phyloP scores from a whole-genome alignment of 2,888 invertebrate species.

The Cyclophora punctaria region DNA sequence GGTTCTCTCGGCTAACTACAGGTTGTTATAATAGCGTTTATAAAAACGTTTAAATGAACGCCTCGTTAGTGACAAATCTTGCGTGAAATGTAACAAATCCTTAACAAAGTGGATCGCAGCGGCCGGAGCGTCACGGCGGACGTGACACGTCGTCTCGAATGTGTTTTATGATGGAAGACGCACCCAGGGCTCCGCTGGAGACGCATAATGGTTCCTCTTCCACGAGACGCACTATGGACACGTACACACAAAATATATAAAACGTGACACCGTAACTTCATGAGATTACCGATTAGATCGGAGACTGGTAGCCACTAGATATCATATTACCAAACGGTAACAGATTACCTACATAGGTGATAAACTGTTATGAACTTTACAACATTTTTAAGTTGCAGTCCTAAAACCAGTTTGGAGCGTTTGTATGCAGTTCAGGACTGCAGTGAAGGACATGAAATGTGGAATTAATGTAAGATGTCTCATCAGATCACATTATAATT shows the following conservation, averaged over 20 bases:
- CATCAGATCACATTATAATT: conserved; percentile 56
- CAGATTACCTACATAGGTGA: not conserved
- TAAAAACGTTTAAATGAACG: conserved; percentile 14
- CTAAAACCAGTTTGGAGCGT: conserved; percentile 1
- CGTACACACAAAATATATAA: conserved; percentile 23
- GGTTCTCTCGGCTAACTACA: conserved; percentile 9
- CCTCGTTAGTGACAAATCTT: conserved; percentile 34
- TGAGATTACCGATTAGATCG: conserved; percentile 30
- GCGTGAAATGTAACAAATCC: conserved; percentile 58
- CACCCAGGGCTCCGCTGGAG: conserved; percentile 39
- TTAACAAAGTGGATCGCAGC: conserved; percentile 28
- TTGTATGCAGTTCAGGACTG: conserved; percentile 6
- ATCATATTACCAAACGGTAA: conserved; percentile 21
- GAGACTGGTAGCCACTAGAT: conserved; percentile 21
- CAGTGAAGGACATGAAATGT: not conserved
- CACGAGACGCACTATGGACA: conserved; percentile 39
- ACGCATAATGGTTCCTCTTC: conserved; percentile 28
- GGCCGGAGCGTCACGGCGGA: conserved; percentile 24
- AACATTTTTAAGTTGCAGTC: not conserved
- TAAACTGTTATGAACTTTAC: not conserved
- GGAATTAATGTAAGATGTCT: conserved; percentile 35
- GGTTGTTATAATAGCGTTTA: conserved; percentile 13
- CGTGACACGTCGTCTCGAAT: conserved; percentile 46
- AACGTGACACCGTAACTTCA: conserved; percentile 27
- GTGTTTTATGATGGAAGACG: conserved; percentile 51